These are phyloP conservation scores for Castor canadensis DNA, from an alignment of 2,113 vertebrate species.

Conservation along the genomic window DNA sequence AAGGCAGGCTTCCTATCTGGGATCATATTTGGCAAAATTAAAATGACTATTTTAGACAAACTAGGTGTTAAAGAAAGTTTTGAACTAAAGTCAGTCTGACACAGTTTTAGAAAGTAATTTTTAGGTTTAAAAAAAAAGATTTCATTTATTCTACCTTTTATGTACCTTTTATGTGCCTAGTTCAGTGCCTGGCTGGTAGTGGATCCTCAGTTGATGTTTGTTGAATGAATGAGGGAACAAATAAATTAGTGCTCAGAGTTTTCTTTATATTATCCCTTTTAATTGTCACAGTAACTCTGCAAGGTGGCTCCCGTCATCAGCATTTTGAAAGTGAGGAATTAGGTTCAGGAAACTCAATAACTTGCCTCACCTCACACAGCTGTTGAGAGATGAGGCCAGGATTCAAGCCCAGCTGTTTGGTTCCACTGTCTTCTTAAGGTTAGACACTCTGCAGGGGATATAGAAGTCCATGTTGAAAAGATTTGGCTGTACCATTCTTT, in stretches of 20 bases:
- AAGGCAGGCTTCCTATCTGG: background rate
- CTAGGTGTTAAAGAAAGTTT: slow-evolving; percentile 36
- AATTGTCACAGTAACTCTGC: background rate
- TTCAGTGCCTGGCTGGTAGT: background rate
- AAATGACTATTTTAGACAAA: slow-evolving; percentile 35
- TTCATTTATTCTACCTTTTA: background rate
- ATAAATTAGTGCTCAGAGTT: background rate
- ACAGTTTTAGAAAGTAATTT: slow-evolving; percentile 1
- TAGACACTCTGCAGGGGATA: background rate
- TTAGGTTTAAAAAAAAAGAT: slow-evolving; percentile 21
- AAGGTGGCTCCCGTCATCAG: background rate
- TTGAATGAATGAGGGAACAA: slow-evolving; percentile 6
- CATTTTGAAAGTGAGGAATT: slow-evolving; percentile 29
- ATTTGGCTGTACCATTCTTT: background rate
- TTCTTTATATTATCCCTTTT: background rate
- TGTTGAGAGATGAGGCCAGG: background rate
- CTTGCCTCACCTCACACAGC: background rate
- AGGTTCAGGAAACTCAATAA: slow-evolving; percentile 39
- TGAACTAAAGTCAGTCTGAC: slow-evolving; percentile 14
- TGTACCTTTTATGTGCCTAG: background rate
- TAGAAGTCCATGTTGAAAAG: background rate
- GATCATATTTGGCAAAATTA: background rate
- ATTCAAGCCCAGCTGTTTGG: background rate
- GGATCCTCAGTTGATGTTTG: background rate
- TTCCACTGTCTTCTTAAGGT: slow-evolving; percentile 3